Evolutionary conservation across 2,888 invertebrate genomes (phyloP).

Genomic region (Hemithea aestivaria): DNA sequence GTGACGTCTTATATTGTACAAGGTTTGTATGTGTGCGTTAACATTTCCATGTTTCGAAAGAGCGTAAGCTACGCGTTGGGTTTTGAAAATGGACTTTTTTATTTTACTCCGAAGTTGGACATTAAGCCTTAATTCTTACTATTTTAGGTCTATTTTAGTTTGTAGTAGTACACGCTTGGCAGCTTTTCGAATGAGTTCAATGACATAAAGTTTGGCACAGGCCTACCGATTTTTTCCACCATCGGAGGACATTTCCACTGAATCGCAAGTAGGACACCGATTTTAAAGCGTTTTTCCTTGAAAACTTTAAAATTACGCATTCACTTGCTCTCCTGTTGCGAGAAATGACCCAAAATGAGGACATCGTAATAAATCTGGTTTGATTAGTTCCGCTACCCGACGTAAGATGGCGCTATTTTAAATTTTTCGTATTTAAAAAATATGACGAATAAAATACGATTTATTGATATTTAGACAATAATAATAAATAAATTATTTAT

Average conservation of each 20-base stretch:
- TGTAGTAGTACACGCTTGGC: conserved; percentile 35
- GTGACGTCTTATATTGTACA: conserved; percentile 32
- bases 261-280: conserved; percentile 63
- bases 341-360: conserved; percentile 58
- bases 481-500: no score
- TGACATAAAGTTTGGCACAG: conserved; percentile 72
- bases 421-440: conserved; percentile 5
- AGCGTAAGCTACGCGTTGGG: conserved; percentile 51
- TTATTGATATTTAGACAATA: conserved; percentile 10
- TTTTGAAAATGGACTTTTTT: conserved; percentile 59
- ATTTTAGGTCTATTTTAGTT: conserved; percentile 46
- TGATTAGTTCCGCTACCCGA: conserved; percentile 52
- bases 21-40: conserved; percentile 54
- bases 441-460: not conserved
- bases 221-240: conserved; percentile 68
- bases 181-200: conserved; percentile 67
- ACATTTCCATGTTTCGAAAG: conserved; percentile 63
- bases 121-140: conserved; percentile 36
- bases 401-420: conserved; percentile 58
- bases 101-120: conserved; percentile 34
- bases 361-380: conserved; percentile 42
- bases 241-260: conserved; percentile 63
- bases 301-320: conserved; percentile 38
- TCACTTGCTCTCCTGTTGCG: conserved; percentile 35
- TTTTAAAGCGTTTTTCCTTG: conserved; percentile 53